Percentiles rank a stretch among this genome's conserved stretches.
These are phyloP conservation scores for Planiliza haematocheilus DNA, from an alignment of 2,113 vertebrate genomes.

Conservation along the genomic window DNA sequence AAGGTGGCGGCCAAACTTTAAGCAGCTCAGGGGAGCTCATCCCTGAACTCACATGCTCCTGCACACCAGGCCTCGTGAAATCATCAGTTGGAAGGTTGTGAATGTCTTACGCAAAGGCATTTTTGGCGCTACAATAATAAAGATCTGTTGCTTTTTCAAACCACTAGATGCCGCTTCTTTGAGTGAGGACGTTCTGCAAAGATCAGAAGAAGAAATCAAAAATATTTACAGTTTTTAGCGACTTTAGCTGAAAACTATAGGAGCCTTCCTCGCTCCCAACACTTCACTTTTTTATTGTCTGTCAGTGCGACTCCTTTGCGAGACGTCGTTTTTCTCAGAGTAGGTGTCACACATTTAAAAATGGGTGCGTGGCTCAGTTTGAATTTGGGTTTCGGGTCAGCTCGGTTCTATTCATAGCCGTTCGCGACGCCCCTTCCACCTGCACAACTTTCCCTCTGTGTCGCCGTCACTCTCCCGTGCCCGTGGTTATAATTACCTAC, in stretches of 20 bases:
- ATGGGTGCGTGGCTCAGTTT: conserved; percentile 51
- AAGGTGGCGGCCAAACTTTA: conserved; percentile 2
- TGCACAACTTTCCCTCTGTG: conserved; percentile 25
- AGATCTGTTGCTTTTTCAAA: too few relatives aligned
- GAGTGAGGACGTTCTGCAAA: too few relatives aligned
- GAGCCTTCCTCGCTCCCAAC: too few relatives aligned
- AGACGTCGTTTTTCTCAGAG: conserved; percentile 34
- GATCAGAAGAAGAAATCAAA: too few relatives aligned
- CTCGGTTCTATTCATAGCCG: conserved; percentile 69
- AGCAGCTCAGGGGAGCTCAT: conserved; percentile 30
- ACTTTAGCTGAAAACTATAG: too few relatives aligned
- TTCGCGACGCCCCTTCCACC: conserved; percentile 56
- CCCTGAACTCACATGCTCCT: conserved; percentile 26
- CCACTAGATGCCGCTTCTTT: too few relatives aligned
- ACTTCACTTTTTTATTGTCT: neutral
- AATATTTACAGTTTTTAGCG: too few relatives aligned
- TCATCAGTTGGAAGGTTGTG: neutral
- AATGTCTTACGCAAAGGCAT: neutral
- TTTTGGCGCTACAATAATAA: too few relatives aligned
- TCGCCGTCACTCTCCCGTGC: conserved; percentile 17
- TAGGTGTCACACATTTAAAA: conserved; percentile 61
- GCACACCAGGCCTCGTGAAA: neutral
- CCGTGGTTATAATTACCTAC: conserved; percentile 71
- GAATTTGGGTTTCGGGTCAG: conserved; percentile 69
- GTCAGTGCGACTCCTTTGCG: conserved; percentile 3